Base-by-base conservation (phyloP, 2,113 vertebrate species). In the Mesocricetus auratus region DNA sequence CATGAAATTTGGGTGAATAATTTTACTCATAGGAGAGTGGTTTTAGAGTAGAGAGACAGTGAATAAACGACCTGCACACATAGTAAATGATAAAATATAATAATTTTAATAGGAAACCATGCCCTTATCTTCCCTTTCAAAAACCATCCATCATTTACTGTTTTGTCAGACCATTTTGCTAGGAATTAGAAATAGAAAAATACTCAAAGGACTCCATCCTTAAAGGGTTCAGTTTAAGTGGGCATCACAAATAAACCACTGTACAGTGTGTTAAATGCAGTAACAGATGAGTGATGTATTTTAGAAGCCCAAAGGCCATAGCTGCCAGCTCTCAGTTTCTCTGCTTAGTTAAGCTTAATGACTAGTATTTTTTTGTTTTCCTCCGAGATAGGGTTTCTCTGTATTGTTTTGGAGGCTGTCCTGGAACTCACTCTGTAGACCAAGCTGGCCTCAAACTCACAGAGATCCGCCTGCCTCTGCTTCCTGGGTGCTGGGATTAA, bases 11-110 rank as follows among this genome's bases (percentile, higher is more conserved):
- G 66, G 3, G 90, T 96, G 36, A 26, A 53, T 7, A 31, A 47
- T 87, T 64, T 91, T 69, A 47, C 39, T 69, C 1, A 19, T 94
- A 69, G 31, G 83, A 92, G 47, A 24, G n/a, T 94, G 22, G 36
- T 94, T 94, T 92, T 82, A 89, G 9, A 93, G 58, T 92, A 89
- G 82, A 86, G 85, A 78, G 47, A 91, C 64, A 85, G 5, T 93
- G 77, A 90, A 60, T 92, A 66, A 82, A 79, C 86, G 39, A 94
- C 64, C n/a, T 75, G 15, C 26, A 89, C 42, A 81, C 66, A 83
- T 31, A 64, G 45, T 53, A 15, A 39, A 33, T 77, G 39, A 39
- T 94, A 95, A 89, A 73, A 89, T 92, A 78, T 12, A 74, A 0
- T 60, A 83, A 92, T 85, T 86, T 95, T 94, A 82, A 17, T 92